Evolutionary conservation across 2,888 invertebrate genomes (phyloP).

Genomic region (Ceraclea dissimilis): DNA sequence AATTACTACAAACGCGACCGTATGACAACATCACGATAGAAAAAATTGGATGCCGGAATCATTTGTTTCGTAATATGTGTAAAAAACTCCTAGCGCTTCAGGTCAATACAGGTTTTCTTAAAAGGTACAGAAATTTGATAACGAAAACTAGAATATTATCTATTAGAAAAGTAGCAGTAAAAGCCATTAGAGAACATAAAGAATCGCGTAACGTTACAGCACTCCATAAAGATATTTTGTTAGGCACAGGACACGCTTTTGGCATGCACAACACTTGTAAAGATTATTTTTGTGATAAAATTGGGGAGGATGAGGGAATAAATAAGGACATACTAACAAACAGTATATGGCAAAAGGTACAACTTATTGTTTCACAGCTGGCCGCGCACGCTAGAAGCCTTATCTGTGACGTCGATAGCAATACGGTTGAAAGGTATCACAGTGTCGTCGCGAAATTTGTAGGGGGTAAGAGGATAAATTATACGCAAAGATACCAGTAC

Average conservation of each 20-base stretch:
- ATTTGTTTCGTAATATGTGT: constrained; percentile 24
- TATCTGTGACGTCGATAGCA: constrained; percentile 28
- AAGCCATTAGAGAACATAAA: background rate
- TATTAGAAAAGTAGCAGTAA: background rate
- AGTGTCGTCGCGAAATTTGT: constrained; percentile 29
- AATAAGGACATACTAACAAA: constrained; percentile 1
- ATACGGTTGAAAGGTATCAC: constrained; percentile 30
- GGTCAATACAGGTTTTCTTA: background rate
- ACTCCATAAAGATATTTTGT: background rate
- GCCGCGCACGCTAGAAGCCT: constrained; percentile 21
- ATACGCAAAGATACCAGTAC: constrained; percentile 28
- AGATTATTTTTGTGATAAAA: background rate
- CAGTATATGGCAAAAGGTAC: background rate
- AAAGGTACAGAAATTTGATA: background rate
- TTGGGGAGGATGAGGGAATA: background rate
- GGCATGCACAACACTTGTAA: background rate
- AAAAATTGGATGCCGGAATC: constrained; percentile 27
- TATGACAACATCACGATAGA: constrained; percentile 22
- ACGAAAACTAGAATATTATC: background rate
- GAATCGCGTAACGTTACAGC: background rate
- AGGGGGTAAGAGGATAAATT: constrained; percentile 32
- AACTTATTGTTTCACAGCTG: constrained; percentile 1
- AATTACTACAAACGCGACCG: constrained; percentile 20
- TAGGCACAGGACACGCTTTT: background rate
- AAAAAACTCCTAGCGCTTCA: constrained; percentile 15